Evolutionary conservation across 2,113 vertebrate species (phyloP).

Genomic region (Pluvialis apricaria): DNA sequence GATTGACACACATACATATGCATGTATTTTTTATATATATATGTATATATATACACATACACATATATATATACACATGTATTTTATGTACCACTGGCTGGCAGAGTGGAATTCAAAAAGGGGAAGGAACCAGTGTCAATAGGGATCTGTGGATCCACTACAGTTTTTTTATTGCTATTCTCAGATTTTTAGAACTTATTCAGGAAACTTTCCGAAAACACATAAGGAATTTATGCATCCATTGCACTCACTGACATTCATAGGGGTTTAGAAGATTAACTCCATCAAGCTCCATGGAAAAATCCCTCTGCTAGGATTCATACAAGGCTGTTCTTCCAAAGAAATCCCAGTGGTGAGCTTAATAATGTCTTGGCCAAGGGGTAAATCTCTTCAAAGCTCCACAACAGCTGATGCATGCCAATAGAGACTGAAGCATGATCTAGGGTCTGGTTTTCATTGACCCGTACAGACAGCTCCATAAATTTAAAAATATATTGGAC

Average conservation of each 20-base stretch:
- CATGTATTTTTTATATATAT: no score
- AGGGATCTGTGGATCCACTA: neutral
- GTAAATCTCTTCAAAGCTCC: neutral
- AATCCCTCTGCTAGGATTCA: neutral
- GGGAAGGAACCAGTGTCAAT: neutral
- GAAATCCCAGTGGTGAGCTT: neutral
- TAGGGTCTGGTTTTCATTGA: neutral
- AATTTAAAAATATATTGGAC: neutral
- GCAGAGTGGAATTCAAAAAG: neutral
- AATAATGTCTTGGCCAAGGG: neutral
- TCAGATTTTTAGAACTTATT: neutral
- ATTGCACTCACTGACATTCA: neutral
- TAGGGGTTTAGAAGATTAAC: neutral
- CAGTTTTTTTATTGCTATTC: neutral
- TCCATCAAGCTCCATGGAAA: neutral
- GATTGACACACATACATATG: neutral
- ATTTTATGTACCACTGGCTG: neutral
- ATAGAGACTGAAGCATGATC: neutral
- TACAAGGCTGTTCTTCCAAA: neutral
- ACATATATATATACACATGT: rapidly evolving
- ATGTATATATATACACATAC: rapidly evolving
- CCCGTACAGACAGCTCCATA: neutral
- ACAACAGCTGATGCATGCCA: neutral
- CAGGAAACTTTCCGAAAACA: neutral
- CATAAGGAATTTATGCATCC: neutral